These are phyloP conservation scores for Ictalurus punctatus DNA, from an alignment of 2,113 vertebrate genomes.

Conservation along the genomic window DNA sequence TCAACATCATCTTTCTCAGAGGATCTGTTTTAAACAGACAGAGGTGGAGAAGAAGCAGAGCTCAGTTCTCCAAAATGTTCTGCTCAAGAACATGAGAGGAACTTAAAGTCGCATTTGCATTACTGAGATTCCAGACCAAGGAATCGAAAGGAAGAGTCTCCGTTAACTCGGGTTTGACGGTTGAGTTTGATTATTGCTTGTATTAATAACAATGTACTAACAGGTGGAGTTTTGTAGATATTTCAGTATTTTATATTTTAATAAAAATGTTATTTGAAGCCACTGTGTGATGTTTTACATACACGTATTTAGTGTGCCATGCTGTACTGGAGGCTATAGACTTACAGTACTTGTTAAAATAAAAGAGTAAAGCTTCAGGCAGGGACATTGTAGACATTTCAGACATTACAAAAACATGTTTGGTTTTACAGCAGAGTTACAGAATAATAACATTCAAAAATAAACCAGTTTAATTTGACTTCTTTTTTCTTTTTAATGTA, in stretches of 20 bases:
- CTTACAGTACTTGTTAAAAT: background rate
- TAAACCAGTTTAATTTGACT: background rate
- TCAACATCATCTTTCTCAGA: constrained; percentile 50
- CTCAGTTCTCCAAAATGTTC: background rate
- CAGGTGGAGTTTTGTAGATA: background rate
- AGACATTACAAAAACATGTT: background rate
- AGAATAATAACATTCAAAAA: background rate
- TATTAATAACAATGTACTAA: background rate
- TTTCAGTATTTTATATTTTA: background rate
- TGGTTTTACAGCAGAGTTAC: background rate
- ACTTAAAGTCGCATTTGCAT: background rate
- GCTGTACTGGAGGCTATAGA: background rate
- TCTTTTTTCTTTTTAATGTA: background rate
- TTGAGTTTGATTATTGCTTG: background rate
- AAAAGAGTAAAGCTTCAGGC: background rate
- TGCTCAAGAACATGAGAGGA: constrained; percentile 6
- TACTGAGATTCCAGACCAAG: background rate
- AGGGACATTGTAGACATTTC: background rate
- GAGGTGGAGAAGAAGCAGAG: constrained; percentile 1
- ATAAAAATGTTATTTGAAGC: background rate
- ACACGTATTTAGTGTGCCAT: too few species aligned
- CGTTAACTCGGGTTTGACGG: background rate
- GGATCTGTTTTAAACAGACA: constrained; percentile 4
- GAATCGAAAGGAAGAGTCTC: background rate
- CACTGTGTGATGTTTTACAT: background rate